phyloP scores from a whole-genome alignment of 2,797 vertebrate genomes.

The Miichthys miiuy region DNA sequence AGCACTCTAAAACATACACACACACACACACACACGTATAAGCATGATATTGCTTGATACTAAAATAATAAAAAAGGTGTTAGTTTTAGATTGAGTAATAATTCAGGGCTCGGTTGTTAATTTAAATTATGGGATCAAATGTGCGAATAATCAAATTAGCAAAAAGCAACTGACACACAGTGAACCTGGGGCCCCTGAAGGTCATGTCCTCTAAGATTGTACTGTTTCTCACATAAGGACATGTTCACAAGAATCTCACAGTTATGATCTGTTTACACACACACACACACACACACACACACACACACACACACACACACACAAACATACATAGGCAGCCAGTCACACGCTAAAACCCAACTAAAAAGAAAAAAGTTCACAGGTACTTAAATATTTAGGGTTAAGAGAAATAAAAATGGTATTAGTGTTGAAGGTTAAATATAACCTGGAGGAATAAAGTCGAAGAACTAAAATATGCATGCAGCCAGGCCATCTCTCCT shows the following conservation, averaged over 20 bases:
- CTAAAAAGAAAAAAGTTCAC: constrained; percentile 74
- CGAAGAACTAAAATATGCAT: constrained; percentile 77
- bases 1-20: neutral
- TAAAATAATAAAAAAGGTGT: constrained; percentile 19
- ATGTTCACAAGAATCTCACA: constrained; percentile 52
- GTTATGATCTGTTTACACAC: constrained; percentile 39
- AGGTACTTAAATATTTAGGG: constrained; percentile 82
- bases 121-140: neutral
- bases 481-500: constrained; percentile 71
- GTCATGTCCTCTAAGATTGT: constrained; percentile 37
- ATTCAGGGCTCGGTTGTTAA: neutral
- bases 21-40: neutral
- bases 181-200: constrained; percentile 17
- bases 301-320: constrained; percentile 16
- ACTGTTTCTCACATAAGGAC: constrained; percentile 41
- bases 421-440: constrained; percentile 82
- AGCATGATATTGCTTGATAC: neutral
- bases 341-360: constrained; percentile 61
- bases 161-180: constrained; percentile 20
- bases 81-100: neutral
- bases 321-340: constrained; percentile 29
- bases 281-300: constrained; percentile 25
- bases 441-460: constrained; percentile 64
- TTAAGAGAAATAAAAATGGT: constrained; percentile 78
- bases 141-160: constrained; percentile 6